Conservation (phyloP, 2,113 vertebrate genomes). For the Mirounga angustirostris region DNA sequence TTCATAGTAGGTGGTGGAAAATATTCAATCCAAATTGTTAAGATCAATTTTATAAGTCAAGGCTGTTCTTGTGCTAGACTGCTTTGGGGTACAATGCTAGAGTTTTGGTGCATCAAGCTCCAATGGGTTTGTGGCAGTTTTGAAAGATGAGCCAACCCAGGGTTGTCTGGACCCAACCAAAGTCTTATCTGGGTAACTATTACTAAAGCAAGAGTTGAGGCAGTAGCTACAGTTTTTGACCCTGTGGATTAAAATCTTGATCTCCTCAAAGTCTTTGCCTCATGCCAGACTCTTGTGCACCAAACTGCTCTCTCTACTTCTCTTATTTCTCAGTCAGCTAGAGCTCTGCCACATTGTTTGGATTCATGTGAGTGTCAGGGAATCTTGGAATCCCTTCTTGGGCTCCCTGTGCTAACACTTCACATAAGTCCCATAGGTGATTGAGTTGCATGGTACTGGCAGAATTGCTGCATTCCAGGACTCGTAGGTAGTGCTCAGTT, state of each 20-base stretch:
- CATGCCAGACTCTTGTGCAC: background rate
- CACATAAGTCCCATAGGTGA: background rate
- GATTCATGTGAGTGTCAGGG: background rate
- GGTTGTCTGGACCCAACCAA: background rate
- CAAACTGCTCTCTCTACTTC: background rate
- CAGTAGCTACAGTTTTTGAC: background rate
- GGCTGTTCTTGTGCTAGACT: background rate
- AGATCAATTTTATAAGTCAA: background rate
- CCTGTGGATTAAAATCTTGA: background rate
- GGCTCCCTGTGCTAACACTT: background rate
- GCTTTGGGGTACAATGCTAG: background rate
- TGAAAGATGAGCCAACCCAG: background rate
- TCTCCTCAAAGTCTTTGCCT: background rate
- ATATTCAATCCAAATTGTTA: background rate
- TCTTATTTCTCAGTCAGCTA: background rate
- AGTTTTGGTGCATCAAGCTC: background rate
- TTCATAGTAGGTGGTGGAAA: background rate
- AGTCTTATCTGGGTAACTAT: background rate
- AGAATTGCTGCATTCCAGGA: background rate
- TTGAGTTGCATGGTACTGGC: background rate
- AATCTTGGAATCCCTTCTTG: background rate
- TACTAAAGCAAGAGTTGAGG: background rate
- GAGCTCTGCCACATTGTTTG: background rate
- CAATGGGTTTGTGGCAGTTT: background rate
- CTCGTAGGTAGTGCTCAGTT: background rate